Evolutionary conservation across 2,113 vertebrate genomes (phyloP).

Genomic region (Neodontobutis hainanensis): DNA sequence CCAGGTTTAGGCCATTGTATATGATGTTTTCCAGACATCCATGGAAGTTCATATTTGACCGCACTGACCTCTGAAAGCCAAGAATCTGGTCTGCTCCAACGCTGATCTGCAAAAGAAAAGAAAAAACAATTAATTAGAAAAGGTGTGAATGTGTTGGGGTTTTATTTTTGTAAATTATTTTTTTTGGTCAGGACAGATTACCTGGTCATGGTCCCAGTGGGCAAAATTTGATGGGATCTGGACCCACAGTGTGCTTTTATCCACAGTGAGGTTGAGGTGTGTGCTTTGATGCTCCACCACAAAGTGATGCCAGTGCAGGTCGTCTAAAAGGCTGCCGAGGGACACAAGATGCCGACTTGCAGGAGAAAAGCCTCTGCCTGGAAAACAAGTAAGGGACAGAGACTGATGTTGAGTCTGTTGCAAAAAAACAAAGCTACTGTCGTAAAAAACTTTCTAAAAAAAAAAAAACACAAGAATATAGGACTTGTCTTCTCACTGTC

Average conservation of each 20-base stretch:
- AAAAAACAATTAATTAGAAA: neutral
- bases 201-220: constrained; percentile 87
- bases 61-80: constrained; percentile 74
- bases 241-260: constrained; percentile 83
- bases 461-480: neutral
- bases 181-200: constrained; percentile 48
- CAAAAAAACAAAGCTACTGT: neutral
- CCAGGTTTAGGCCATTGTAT: constrained; percentile 86
- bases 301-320: constrained; percentile 92
- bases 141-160: neutral
- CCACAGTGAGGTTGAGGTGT: constrained; percentile 91
- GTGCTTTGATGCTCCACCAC: constrained; percentile 82
- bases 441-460: neutral
- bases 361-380: constrained; percentile 76
- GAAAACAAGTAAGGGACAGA: neutral
- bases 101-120: constrained; percentile 81
- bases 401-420: no score
- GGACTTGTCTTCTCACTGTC: neutral
- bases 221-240: constrained; percentile 79
- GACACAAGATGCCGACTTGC: constrained; percentile 73
- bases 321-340: constrained; percentile 90
- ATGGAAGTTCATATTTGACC: constrained; percentile 80
- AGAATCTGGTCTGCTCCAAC: constrained; percentile 84
- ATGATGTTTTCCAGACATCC: constrained; percentile 93
- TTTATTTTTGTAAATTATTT: neutral